Evolutionary conservation across 2,113 vertebrate species (phyloP), one percentile per base, ranked within the genome.

Genomic region (Reinhardtius hippoglossoides): DNA sequence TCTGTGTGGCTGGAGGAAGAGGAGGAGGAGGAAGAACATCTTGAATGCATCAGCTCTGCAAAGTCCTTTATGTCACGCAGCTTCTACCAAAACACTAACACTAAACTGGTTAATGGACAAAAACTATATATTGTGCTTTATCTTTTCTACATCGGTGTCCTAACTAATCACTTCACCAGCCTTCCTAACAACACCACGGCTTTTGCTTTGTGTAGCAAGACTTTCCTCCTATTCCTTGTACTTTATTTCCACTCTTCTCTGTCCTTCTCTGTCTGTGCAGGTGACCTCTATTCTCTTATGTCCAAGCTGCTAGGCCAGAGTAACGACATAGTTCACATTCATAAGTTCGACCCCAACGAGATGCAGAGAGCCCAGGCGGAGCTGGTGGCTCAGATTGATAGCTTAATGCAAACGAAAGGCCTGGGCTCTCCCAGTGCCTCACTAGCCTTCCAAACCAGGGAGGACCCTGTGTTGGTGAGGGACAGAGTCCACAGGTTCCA

Each of bases 401-500:
- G 95, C 66, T 94, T 97, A 94, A 95, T 97, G 86, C 96, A 96
- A 92, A 97, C 96, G 87, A 96, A 96, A 94, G 95, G 95, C 83
- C 92, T 95, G 88, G 94, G 91, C 75, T 86, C 68, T 88, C 90
- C 93, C 80, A 86, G 81, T 71, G 52, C 91, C 85, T 93, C 92
- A 88, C 91, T 96, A 71, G 74, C 87, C 87, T 94, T 73, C 76
- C 92, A 93, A 76, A 93, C 93, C 67, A 94, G 94, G 87, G 94
- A 90, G 59, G 92, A 94, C 89, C 81, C 94, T 60, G 72, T 96
- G 89, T 95, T 98, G 90, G 89, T 95, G 93, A 96, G 96, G 95
- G 96, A 98, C 94, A 96, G 95, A 94, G 96, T 97, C 92, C 96
- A 97, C 94, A 97, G 95, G 91, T 97, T 98, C 92, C 96, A 97